A percentile compares a stretch with the other conserved stretches of the same genome.
Evolutionary conservation across 2,113 vertebrate species (phyloP).

Genomic region (Octodon degus): DNA sequence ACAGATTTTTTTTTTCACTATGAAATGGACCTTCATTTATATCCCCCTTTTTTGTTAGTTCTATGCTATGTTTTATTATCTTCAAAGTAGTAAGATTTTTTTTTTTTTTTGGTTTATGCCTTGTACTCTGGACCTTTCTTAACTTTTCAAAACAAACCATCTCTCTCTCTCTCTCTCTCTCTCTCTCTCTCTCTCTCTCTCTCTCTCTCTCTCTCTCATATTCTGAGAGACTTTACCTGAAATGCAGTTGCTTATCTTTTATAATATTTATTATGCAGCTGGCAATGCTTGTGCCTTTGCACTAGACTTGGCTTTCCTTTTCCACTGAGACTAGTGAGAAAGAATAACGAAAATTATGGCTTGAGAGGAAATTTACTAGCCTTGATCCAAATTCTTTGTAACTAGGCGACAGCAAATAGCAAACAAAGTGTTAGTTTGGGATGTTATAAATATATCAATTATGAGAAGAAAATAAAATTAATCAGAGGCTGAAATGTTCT

Average conservation of each 20-base stretch:
- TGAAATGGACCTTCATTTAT: too few relatives aligned
- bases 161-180: neutral
- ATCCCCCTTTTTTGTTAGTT: too few relatives aligned
- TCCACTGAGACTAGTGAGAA: neutral
- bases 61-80: neutral
- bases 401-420: neutral
- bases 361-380: neutral
- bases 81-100: neutral
- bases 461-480: conserved; percentile 1
- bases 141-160: neutral
- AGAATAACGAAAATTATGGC: conserved; percentile 1
- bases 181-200: neutral
- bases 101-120: neutral
- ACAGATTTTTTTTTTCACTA: too few relatives aligned
- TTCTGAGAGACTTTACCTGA: neutral
- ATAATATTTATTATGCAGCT: neutral
- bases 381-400: neutral
- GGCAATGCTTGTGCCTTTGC: neutral
- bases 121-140: neutral
- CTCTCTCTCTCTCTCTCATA: neutral
- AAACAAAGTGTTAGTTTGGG: neutral
- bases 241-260: neutral
- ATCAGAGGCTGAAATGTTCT: neutral
- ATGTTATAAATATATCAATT: neutral
- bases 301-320: neutral